Evolutionary conservation across 2,888 invertebrate genomes (phyloP), one percentile per base, ranked within the genome.

Genomic region (Cheilosia grossa): DNA sequence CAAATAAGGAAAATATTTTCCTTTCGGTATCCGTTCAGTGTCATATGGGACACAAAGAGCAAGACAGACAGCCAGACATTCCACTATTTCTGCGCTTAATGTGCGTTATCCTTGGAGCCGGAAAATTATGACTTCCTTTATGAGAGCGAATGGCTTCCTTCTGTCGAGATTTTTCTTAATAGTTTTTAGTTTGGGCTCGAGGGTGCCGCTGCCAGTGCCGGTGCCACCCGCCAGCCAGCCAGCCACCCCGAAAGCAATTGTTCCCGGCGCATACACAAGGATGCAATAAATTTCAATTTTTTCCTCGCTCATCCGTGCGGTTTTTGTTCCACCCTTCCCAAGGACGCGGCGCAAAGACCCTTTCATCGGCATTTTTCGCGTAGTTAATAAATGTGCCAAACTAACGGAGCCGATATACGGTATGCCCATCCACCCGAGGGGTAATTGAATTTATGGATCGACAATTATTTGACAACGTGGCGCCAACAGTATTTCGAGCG

Each of bases 41-140:
- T 74, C 80, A 80, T 78, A 66, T 66, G 54, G 51, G 80, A 70
- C 70, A 80, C 53, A 80, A 82, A 59, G 66, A 49, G 47, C 49
- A 54, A 75, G 81, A 58, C 81, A 75, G 49, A 47, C 49, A 69
- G 30, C 56, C 64, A 66, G 58, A 72, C 59, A 59, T 44, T 69
- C 74, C 51, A 75, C 42, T 49, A 33, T 63, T 27, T 51, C 53
- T 37, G 9, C 42, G 30, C 47, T 58, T 79, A 74, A 69, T 72
- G 82, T 56, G 24, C 67, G 63, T 75, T 75, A 66, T 85, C 81
- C 85, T 81, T 81, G 77, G 67, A 75, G 63, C 85, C 85, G 81
- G 81, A 85, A 85, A 85, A 85, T 85, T 85, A 85, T 85, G 70
- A 85, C 85, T 85, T 85, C 85, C 85, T 53, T 85, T 72, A 85